Conservation (phyloP, 2,797 vertebrate species). For the Buphagus erythrorhynchus region DNA sequence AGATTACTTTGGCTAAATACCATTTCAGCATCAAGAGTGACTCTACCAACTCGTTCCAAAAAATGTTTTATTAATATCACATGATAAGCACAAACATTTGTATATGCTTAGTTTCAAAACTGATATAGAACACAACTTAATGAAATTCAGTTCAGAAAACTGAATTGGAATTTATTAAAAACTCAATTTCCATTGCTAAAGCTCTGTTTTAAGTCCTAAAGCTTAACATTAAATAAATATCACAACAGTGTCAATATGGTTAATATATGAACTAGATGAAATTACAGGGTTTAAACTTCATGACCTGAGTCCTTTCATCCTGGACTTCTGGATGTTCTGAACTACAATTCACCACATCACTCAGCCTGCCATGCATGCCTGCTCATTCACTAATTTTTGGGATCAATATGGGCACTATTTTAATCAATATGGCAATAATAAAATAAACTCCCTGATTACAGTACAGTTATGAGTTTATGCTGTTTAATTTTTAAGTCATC, state of each 20-base stretch:
- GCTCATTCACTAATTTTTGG: background rate
- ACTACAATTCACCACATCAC: background rate
- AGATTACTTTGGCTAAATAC: background rate
- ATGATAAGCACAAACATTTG: background rate
- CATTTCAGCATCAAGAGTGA: background rate
- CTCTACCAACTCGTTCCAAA: background rate
- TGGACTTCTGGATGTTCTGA: background rate
- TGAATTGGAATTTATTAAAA: background rate
- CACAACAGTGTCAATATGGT: background rate
- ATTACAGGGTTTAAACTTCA: background rate
- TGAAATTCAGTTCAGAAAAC: background rate
- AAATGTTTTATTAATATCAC: background rate
- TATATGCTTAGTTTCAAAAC: background rate
- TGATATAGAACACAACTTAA: background rate
- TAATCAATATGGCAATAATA: background rate
- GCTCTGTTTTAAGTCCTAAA: background rate
- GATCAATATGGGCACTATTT: background rate
- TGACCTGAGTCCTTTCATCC: background rate
- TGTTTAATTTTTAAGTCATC: background rate
- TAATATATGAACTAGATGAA: background rate
- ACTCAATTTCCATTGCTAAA: background rate
- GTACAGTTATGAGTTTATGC: background rate
- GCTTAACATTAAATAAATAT: background rate
- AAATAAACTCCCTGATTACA: background rate
- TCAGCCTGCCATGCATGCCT: background rate